phyloP scores from a whole-genome alignment of 1,140 invertebrate genomes.

The Brevipalpus yothersi region DNA sequence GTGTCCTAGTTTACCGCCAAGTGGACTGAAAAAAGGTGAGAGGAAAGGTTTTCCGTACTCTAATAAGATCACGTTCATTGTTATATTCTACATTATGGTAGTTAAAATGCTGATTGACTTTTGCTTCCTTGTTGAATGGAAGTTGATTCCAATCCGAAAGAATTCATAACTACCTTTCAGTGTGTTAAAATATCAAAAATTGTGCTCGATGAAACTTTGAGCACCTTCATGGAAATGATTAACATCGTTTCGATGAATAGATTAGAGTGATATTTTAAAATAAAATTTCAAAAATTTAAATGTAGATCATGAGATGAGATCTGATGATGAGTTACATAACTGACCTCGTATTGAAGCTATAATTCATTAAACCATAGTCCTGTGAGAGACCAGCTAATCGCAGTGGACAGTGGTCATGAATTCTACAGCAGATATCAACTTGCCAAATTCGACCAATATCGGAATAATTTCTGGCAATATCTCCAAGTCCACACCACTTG shows the following conservation, averaged over 20 bases:
- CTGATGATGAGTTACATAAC: background rate
- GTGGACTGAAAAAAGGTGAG: background rate
- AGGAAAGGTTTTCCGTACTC: background rate
- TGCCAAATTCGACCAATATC: conserved; percentile 37
- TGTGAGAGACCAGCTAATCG: conserved; percentile 36
- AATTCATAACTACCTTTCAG: background rate
- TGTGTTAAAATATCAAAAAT: background rate
- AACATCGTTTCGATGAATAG: background rate
- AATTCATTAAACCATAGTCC: conserved; percentile 54
- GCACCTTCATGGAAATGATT: background rate
- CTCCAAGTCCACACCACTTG: conserved; percentile 46
- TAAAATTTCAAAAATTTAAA: background rate
- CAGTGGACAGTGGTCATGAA: conserved; percentile 38
- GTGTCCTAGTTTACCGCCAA: background rate
- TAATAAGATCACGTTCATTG: background rate
- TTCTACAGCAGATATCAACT: conserved; percentile 47
- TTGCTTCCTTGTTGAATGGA: no score
- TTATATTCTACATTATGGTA: no score
- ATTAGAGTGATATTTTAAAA: background rate
- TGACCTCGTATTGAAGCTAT: conserved; percentile 46
- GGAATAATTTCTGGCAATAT: conserved; percentile 34
- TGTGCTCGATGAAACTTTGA: background rate
- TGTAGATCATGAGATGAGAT: background rate
- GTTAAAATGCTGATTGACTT: no score
- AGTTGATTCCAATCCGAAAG: no score